These are phyloP conservation scores for Octodonta nipae DNA, from an alignment of 2,888 invertebrate genomes.

Conservation along the genomic window DNA sequence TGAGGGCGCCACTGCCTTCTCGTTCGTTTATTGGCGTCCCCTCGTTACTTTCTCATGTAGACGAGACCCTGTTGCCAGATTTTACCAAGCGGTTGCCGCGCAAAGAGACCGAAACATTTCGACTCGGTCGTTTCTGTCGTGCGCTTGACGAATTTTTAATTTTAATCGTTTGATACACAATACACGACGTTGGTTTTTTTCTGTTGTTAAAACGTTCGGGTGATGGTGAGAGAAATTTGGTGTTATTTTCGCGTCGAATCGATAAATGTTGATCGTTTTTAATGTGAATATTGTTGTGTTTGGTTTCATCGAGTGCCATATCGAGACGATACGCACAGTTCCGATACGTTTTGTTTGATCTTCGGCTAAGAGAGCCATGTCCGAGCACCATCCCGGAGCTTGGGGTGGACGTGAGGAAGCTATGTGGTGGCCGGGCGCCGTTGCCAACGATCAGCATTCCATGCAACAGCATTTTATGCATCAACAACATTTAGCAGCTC, in stretches of 20 bases:
- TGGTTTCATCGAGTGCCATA: no score
- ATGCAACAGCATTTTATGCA: conserved; percentile 26
- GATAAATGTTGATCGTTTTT: no score
- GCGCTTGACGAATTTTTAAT: conserved; percentile 6
- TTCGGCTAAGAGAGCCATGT: conserved; percentile 34
- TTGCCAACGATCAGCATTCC: conserved; percentile 35
- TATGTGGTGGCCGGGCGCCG: conserved; percentile 48
- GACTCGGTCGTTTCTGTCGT: conserved; percentile 4
- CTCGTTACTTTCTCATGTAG: conserved; percentile 18
- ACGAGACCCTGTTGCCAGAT: conserved; percentile 34
- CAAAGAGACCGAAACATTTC: no score
- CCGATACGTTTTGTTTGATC: conserved; percentile 3
- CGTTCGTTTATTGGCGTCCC: conserved; percentile 32
- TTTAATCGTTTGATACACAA: no score
- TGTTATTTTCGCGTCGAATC: no score
- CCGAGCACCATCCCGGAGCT: conserved; percentile 51
- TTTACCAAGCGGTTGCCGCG: conserved; percentile 28
- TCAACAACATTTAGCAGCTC: conserved; percentile 23
- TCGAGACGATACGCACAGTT: no score
- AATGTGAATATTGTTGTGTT: no score
- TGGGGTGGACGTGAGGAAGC: conserved; percentile 50
- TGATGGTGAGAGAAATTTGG: no score
- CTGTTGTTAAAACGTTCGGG: no score
- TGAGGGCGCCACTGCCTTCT: conserved; percentile 27
- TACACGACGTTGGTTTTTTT: no score